Base-by-base conservation (phyloP, 2,888 invertebrate genomes). In the Ormyrus rosae region DNA sequence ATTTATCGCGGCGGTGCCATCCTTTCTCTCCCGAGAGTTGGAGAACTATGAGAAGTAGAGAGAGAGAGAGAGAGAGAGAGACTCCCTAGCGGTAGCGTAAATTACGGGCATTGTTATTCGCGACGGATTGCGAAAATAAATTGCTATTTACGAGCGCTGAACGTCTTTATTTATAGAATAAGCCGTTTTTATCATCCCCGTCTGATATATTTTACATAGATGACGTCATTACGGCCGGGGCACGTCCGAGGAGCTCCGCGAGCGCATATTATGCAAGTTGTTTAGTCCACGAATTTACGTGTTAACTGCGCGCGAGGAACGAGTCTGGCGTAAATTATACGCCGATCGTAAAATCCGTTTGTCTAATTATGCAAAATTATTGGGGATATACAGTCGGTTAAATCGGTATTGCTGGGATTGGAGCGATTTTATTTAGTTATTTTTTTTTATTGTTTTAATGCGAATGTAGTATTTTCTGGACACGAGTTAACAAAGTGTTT, bases 111-210 rank as follows among this genome's bases (percentile, higher is more conserved):
- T 69, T 69, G 69, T 69, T 69, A 58, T 58, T 56, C 58, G 6
- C 58, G 69, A 70, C 69, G 69, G 69, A 70, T 70, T 70, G 69
- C 69, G 69, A 70, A 70, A 70, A 58, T 70, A 48, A 58, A 70
- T 70, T 58, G 46, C 69, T 70, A 58, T 58, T 70, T 70, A 70
- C 6, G 69, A 48, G 58, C 46, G 13, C 46, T 56, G 11, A 58
- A 70, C 69, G 69, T 70, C 58, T 70, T 70, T 70, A 70, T 70
- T 70, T 70, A 70, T 70, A 58, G 46, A 70, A 34, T 45, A n/a
- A 46, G 6, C 46, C 10, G 45, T 70, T 70, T 58, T 70, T 70
- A 8, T 13, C n/a, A 8, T 45, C 11, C 55, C 51, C 3, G 34
- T 34, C 34, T 34, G 60, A 60, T 34, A 67, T 55, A 67, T 51